A percentile compares a stretch with the other conserved stretches of the same genome.
Conservation (phyloP, 2,113 vertebrate species). For the Bucco capensis region DNA sequence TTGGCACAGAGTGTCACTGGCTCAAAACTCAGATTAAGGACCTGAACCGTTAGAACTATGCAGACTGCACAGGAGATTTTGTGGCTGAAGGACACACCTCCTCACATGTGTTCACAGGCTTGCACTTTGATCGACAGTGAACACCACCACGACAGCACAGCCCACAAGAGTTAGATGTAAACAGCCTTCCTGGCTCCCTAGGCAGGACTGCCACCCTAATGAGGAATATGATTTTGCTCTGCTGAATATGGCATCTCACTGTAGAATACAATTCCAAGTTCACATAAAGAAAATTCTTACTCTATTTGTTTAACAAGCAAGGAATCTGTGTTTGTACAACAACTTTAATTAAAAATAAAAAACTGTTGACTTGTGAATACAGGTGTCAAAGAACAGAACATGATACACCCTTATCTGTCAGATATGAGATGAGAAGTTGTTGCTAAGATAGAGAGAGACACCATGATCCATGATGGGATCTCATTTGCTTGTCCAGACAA, state of each 20-base stretch:
- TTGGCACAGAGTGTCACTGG: not conserved
- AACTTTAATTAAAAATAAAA: not conserved
- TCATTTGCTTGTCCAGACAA: not conserved
- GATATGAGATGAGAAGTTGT: not conserved
- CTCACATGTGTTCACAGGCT: accelerated
- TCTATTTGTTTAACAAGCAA: not conserved
- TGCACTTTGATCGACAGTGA: accelerated
- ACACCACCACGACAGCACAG: not conserved
- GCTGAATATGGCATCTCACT: not conserved
- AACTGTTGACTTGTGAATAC: not conserved
- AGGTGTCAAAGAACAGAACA: not conserved
- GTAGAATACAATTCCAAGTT: not conserved
- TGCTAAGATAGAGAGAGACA: too few species aligned
- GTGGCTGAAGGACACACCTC: not conserved
- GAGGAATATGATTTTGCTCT: not conserved
- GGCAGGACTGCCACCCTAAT: not conserved
- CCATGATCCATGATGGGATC: not conserved
- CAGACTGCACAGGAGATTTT: not conserved
- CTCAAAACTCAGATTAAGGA: not conserved
- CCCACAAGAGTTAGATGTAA: accelerated
- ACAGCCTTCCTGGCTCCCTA: not conserved
- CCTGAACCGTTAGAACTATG: too few species aligned
- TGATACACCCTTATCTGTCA: accelerated
- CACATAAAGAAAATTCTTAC: not conserved
- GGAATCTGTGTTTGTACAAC: not conserved